Evolutionary conservation across 1,140 invertebrate species (phyloP), one percentile per base, ranked within the genome.

Genomic region (Drosophila truncata): DNA sequence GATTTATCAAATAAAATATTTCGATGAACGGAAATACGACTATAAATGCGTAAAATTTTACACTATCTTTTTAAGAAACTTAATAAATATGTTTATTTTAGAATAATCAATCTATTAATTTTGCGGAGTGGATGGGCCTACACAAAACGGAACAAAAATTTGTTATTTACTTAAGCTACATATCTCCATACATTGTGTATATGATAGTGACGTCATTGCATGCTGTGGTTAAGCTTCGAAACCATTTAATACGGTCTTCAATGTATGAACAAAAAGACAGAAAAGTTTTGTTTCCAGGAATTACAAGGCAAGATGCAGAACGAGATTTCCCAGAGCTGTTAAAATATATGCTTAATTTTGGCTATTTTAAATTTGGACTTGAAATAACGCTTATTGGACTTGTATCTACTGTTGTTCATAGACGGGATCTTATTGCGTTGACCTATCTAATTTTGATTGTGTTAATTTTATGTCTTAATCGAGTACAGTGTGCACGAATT

Each of bases 1-100:
- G 98, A 95, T 99, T 10, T 99, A 98, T 93, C 98, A 99, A 94
- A 97, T 99, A 52, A 94, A 97, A 49, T 97, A 98, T 82, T 97
- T 99, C 59, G 93, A 96, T 70, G 96, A 96, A 70, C 93, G 94
- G 5, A 93, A 94, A 46, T 87, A 83, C 27, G 23, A 87, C 25
- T 87, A 52, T 33, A 39, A 49, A 61, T 87, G 83, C 41, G 83
- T 87, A 87, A 83, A 31, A 9, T 49, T 52, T 11, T 23, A 49
- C 23, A 29, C 7, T 6, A 41, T 5, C 10, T 18, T 18, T 6
- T 16, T 33, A 13, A 20, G 8, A 41, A 14, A 25, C 5, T 25
- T 13, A 44, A 2, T 29, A 41, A 33, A 35, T 3, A 13, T 3
- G 0, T 2, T 9, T 18, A 4, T 69, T 65, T 13, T 55, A 87